phyloP scores from a whole-genome alignment of 2,113 vertebrate genomes.

The Oreochromis niloticus region DNA sequence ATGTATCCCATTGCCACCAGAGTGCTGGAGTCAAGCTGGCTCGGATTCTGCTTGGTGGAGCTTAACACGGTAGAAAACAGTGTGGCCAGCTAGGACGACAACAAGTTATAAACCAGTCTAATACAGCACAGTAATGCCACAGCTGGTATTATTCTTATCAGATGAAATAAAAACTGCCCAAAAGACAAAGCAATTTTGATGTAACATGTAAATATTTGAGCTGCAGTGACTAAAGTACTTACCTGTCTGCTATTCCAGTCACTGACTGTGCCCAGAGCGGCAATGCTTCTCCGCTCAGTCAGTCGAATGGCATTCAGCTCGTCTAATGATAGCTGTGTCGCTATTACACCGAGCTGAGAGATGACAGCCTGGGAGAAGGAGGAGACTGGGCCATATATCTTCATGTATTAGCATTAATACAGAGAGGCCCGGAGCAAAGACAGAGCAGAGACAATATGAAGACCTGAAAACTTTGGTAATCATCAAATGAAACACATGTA shows the following conservation, averaged over 20 bases:
- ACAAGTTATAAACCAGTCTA: background rate
- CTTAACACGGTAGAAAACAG: slow-evolving; percentile 61
- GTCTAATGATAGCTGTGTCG: slow-evolving; percentile 46
- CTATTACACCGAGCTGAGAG: slow-evolving; percentile 67
- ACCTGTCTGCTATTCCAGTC: slow-evolving; percentile 71
- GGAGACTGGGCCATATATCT: slow-evolving; percentile 66
- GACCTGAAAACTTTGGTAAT: background rate
- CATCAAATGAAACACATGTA: background rate
- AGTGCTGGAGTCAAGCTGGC: slow-evolving; percentile 68
- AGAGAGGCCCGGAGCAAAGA: background rate
- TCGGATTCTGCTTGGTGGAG: slow-evolving; percentile 56
- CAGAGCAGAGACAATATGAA: background rate
- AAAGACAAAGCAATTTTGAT: background rate
- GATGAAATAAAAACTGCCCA: background rate
- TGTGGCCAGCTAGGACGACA: slow-evolving; percentile 49
- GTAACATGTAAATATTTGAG: background rate
- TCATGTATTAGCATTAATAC: background rate
- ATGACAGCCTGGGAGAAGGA: slow-evolving; percentile 64
- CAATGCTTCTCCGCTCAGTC: slow-evolving; percentile 55
- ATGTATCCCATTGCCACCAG: slow-evolving; percentile 74
- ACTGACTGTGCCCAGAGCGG: slow-evolving; percentile 60
- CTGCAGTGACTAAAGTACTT: background rate
- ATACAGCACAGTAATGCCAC: background rate
- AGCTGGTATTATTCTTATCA: background rate
- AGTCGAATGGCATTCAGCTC: slow-evolving; percentile 64